phyloP scores from a whole-genome alignment of 2,797 vertebrate species.

The Tragelaphus oryx region DNA sequence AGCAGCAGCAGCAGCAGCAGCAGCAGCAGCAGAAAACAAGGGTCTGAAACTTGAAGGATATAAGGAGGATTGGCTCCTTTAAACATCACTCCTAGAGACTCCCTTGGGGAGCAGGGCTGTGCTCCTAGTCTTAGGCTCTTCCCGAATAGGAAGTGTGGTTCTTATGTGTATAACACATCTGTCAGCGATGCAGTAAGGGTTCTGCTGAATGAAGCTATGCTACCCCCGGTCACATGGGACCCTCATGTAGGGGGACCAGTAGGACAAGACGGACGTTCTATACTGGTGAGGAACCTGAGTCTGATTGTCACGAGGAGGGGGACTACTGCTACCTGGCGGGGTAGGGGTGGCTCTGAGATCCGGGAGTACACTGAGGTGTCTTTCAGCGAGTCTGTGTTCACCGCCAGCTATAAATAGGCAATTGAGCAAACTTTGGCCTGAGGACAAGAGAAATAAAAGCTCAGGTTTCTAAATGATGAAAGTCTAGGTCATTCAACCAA shows the following conservation, averaged over 20 bases:
- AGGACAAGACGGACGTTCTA: background rate
- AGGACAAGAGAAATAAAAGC: background rate
- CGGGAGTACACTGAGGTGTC: background rate
- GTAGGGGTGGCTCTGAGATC: background rate
- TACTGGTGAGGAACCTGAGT: background rate
- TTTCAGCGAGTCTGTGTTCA: background rate
- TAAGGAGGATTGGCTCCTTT: background rate
- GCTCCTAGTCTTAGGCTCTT: background rate
- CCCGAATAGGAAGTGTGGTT: background rate
- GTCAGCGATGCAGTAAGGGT: rapidly evolving
- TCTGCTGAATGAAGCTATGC: background rate
- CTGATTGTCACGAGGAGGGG: rapidly evolving
- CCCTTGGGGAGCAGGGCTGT: background rate
- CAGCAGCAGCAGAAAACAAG: background rate
- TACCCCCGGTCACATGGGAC: background rate
- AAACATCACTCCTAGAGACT: background rate
- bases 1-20: too few relatives aligned
- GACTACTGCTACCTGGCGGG: background rate
- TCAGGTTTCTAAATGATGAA: background rate
- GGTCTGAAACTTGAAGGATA: background rate
- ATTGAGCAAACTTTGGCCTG: background rate
- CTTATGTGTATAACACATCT: background rate
- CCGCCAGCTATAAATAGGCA: background rate
- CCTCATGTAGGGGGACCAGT: background rate
- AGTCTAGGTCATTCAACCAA: background rate